phyloP scores from a whole-genome alignment of 2,113 vertebrate genomes.

The Gallinago paraguaiae region DNA sequence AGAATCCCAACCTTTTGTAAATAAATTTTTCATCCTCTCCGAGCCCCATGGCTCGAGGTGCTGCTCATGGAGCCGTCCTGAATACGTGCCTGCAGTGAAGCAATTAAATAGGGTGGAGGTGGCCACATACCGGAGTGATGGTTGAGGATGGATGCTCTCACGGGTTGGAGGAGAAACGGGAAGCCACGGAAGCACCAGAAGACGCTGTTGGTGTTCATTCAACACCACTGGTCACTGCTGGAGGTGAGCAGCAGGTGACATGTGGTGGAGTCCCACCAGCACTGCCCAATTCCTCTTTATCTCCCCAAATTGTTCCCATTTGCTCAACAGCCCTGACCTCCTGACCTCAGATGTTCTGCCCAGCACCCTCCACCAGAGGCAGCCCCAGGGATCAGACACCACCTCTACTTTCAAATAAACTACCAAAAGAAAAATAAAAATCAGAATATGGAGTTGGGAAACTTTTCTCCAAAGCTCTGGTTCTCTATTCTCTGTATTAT shows the following conservation, averaged over 20 bases:
- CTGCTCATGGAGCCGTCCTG: neutral
- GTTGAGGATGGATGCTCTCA: neutral
- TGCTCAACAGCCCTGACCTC: neutral
- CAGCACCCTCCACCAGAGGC: neutral
- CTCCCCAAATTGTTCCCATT: neutral
- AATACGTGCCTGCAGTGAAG: neutral
- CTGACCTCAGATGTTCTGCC: neutral
- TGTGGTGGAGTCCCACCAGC: neutral
- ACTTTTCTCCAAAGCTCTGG: neutral
- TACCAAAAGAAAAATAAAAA: neutral
- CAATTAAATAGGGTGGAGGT: too few relatives aligned
- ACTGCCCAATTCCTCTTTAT: neutral
- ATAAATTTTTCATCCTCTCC: neutral
- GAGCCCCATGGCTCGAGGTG: neutral
- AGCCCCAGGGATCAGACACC: neutral
- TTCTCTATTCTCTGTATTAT: neutral
- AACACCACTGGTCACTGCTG: neutral
- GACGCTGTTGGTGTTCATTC: neutral
- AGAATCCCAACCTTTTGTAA: neutral
- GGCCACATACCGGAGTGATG: neutral
- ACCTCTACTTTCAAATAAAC: neutral
- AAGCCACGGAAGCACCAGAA: neutral
- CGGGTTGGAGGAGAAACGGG: neutral
- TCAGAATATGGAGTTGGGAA: neutral
- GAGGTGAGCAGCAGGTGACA: neutral